A percentile compares a stretch with the other conserved stretches of the same genome.
Evolutionary conservation across 2,888 invertebrate species (phyloP).

Genomic region (Hesperia comma): DNA sequence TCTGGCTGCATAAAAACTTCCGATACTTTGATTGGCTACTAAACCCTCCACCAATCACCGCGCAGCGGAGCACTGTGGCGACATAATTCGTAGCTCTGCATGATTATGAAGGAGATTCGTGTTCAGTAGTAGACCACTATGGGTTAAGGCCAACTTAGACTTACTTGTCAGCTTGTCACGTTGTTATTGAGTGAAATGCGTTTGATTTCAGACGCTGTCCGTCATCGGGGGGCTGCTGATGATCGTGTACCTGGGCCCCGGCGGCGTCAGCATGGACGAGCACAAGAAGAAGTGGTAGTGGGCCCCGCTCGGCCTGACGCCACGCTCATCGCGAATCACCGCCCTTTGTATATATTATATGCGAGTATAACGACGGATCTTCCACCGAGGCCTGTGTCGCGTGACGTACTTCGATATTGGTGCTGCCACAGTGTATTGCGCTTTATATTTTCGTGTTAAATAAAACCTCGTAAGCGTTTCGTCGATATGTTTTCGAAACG

Average conservation of each 20-base stretch:
- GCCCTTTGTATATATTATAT: conserved; percentile 33
- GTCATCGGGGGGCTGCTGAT: conserved; percentile 99
- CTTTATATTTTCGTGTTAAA: background rate
- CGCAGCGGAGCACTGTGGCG: too few relatives aligned
- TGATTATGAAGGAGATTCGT: too few relatives aligned
- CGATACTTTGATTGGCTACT: too few relatives aligned
- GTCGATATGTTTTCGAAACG: too few relatives aligned
- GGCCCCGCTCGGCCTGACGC: background rate
- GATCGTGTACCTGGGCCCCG: conserved; percentile 99
- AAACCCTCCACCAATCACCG: too few relatives aligned
- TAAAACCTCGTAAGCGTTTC: background rate
- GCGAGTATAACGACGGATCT: conserved; percentile 9
- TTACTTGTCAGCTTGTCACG: too few relatives aligned
- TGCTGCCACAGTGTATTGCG: background rate
- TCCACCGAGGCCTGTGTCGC: background rate
- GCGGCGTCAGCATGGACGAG: conserved; percentile 99
- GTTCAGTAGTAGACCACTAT: too few relatives aligned
- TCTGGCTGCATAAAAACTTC: too few relatives aligned
- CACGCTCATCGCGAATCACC: background rate
- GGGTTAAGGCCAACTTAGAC: too few relatives aligned
- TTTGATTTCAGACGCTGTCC: conserved; percentile 92
- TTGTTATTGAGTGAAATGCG: background rate
- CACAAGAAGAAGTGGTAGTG: conserved; percentile 99
- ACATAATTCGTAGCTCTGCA: too few relatives aligned
- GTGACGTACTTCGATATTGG: background rate